A percentile compares a stretch with the other conserved stretches of the same genome.
phyloP scores from a whole-genome alignment of 2,888 invertebrate species.

The Mesoligia furuncula region DNA sequence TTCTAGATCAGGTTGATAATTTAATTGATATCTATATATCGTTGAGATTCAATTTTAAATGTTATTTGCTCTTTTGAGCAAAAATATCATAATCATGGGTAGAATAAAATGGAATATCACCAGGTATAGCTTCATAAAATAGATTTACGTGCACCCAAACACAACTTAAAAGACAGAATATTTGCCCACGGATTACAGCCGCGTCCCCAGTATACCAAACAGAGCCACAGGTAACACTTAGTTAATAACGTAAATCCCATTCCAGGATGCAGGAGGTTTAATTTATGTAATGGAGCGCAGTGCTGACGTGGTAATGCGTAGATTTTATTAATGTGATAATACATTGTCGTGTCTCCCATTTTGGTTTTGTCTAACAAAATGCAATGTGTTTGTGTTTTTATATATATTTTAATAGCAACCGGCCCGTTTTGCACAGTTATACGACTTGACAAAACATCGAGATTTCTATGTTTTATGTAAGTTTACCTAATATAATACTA shows the following conservation, averaged over 20 bases:
- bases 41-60: background rate
- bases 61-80: background rate
- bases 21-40: background rate
- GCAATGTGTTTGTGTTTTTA: background rate
- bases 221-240: background rate
- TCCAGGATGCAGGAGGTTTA: slow-evolving; percentile 6
- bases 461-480: background rate
- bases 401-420: background rate
- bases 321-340: background rate
- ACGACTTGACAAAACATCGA: background rate
- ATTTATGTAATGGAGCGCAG: slow-evolving; percentile 39
- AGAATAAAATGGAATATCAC: background rate
- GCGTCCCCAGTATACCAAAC: background rate
- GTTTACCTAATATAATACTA: background rate
- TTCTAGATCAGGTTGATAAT: background rate
- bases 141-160: background rate
- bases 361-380: background rate
- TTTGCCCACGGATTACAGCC: background rate
- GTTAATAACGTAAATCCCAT: background rate
- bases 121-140: background rate
- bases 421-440: background rate
- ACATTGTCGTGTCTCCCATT: background rate
- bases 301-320: background rate
- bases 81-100: too few relatives aligned
- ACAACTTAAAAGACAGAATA: background rate